Conservation (phyloP, 2,113 vertebrate species). For the Barbus barbus region DNA sequence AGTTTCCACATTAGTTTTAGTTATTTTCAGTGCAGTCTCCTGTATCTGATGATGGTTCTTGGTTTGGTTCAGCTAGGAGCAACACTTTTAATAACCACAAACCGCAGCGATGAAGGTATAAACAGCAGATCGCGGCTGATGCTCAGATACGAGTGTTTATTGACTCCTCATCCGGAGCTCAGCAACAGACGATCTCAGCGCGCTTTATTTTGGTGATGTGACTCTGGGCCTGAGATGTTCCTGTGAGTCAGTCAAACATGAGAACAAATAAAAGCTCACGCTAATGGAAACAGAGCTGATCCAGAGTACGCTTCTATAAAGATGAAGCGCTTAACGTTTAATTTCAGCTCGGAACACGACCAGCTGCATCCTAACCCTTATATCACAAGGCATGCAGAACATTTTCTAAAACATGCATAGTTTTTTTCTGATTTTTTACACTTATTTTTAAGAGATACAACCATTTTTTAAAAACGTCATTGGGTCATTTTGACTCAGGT, state of each 20-base stretch:
- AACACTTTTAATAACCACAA: not conserved
- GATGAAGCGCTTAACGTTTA: not conserved
- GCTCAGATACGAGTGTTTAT: not conserved
- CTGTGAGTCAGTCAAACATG: constrained; percentile 2
- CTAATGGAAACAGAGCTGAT: not conserved
- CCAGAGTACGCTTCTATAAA: not conserved
- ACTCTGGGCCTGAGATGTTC: not conserved
- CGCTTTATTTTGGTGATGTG: not conserved
- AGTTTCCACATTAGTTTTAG: too few species aligned
- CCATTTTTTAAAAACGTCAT: too few species aligned
- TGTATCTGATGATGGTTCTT: too few species aligned
- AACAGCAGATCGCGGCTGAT: not conserved
- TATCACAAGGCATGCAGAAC: too few species aligned
- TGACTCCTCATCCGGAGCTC: too few species aligned
- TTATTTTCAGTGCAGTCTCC: too few species aligned
- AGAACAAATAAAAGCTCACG: not conserved
- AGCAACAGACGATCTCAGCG: not conserved
- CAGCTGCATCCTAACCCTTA: not conserved
- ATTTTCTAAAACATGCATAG: too few species aligned
- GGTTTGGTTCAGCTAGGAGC: too few species aligned
- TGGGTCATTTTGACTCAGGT: too few species aligned
- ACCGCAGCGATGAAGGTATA: not conserved
- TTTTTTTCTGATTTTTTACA: too few species aligned
- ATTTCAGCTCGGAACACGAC: not conserved
- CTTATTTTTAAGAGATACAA: too few species aligned